Conservation (phyloP, 2,888 invertebrate species). For the Lithophane leautieri region DNA sequence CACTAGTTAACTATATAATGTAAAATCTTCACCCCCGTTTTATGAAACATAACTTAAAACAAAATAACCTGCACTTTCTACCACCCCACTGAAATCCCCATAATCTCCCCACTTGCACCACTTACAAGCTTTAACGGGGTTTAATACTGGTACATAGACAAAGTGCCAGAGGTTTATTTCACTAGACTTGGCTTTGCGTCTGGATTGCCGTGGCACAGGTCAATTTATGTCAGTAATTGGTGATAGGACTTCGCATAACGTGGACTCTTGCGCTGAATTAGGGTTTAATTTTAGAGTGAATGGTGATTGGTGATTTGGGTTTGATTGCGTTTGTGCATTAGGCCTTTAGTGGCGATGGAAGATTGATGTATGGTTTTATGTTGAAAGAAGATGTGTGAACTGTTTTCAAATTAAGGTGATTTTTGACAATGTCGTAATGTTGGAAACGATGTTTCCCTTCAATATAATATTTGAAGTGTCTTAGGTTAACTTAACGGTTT, state of each 20-base stretch:
- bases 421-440: not conserved
- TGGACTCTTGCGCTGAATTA: slow-evolving; percentile 37
- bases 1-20: too few relatives aligned
- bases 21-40: too few relatives aligned
- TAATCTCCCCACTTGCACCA: slow-evolving; percentile 66
- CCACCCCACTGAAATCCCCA: not conserved
- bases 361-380: too few relatives aligned
- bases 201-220: slow-evolving; percentile 67
- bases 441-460: not conserved
- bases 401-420: not conserved
- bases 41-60: not conserved
- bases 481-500: not conserved
- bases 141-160: slow-evolving; percentile 81
- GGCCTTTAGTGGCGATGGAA: not conserved
- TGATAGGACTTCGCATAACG: slow-evolving; percentile 63
- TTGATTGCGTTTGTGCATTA: slow-evolving; percentile 13
- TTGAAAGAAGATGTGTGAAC: not conserved
- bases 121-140: slow-evolving; percentile 78
- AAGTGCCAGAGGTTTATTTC: slow-evolving; percentile 83
- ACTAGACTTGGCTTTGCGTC: slow-evolving; percentile 75
- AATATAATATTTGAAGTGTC: not conserved
- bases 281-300: slow-evolving; percentile 43
- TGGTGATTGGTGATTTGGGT: slow-evolving; percentile 25
- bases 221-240: slow-evolving; percentile 77
- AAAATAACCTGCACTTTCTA: not conserved